Percentiles rank a stretch among this genome's conserved stretches.
These are phyloP conservation scores for Herpailurus yagouaroundi DNA, from an alignment of 2,113 vertebrate species.

Conservation along the genomic window DNA sequence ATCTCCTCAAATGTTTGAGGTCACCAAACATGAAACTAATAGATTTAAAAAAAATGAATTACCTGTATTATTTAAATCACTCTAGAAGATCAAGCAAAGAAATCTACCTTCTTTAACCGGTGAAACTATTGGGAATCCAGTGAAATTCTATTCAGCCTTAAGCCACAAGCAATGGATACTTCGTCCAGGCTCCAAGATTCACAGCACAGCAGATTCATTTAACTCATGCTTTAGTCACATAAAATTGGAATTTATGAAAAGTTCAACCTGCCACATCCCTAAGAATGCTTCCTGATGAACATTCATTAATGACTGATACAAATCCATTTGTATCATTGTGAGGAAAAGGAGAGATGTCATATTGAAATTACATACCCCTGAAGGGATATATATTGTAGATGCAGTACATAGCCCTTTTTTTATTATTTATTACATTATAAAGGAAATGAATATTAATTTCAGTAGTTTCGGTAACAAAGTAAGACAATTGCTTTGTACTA, in stretches of 20 bases:
- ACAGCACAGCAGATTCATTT: conserved; percentile 24
- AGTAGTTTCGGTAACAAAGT: conserved; percentile 58
- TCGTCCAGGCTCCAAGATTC: conserved; percentile 4
- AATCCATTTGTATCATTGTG: not conserved
- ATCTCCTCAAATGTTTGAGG: not conserved
- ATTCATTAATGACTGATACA: not conserved
- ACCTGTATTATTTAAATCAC: not conserved
- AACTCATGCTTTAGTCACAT: not conserved
- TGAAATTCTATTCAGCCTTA: not conserved
- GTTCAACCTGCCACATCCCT: conserved; percentile 48
- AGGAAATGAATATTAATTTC: conserved; percentile 69
- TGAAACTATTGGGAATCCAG: not conserved
- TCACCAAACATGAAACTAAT: not conserved
- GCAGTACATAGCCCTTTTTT: conserved; percentile 46
- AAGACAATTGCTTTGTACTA: conserved; percentile 65
- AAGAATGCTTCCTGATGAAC: not conserved
- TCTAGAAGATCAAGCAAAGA: conserved; percentile 42
- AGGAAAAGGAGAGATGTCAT: not conserved
- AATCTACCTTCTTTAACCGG: not conserved
- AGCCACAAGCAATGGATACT: not conserved
- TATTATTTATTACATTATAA: conserved; percentile 70
- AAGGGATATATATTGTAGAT: not conserved
- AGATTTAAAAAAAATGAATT: conserved; percentile 3
- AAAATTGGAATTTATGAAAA: conserved; percentile 63
- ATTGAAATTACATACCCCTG: conserved; percentile 35